A percentile compares a stretch with the other conserved stretches of the same genome.
Conservation (phyloP, 2,113 vertebrate species). For the Nettapus auritus region DNA sequence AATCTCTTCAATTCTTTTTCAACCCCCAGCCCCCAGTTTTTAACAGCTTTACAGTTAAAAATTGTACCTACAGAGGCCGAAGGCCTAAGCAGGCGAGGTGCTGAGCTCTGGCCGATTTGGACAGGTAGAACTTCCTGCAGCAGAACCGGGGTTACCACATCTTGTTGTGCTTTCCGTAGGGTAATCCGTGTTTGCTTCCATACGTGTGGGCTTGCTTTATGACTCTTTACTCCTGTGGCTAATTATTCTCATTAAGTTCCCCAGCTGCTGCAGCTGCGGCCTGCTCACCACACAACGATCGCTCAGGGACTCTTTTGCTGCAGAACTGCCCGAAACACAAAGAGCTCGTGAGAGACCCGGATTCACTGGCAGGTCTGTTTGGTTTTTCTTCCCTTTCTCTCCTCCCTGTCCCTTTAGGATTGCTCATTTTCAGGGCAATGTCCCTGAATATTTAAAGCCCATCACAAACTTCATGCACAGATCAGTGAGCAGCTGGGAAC, state of each 20-base stretch:
- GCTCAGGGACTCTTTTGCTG: neutral
- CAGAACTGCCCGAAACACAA: neutral
- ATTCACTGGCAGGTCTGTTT: neutral
- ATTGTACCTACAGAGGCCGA: accelerated
- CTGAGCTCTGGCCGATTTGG: accelerated
- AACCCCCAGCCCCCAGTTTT: neutral
- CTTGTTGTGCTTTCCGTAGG: neutral
- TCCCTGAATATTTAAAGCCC: neutral
- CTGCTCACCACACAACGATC: accelerated
- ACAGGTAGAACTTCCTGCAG: accelerated
- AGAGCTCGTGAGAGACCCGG: neutral
- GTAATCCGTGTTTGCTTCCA: neutral
- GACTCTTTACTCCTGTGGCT: neutral
- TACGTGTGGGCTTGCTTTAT: neutral
- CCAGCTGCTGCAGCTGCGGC: neutral
- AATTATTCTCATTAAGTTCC: neutral
- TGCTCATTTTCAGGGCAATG: neutral
- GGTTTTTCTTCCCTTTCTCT: neutral
- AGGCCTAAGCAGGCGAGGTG: accelerated
- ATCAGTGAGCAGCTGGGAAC: neutral
- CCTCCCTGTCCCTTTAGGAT: neutral
- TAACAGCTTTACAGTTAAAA: neutral
- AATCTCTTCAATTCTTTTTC: neutral
- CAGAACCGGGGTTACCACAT: neutral
- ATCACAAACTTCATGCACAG: neutral